Base-by-base conservation (phyloP, 2,113 vertebrate genomes). In the Pseudopodoces humilis region DNA sequence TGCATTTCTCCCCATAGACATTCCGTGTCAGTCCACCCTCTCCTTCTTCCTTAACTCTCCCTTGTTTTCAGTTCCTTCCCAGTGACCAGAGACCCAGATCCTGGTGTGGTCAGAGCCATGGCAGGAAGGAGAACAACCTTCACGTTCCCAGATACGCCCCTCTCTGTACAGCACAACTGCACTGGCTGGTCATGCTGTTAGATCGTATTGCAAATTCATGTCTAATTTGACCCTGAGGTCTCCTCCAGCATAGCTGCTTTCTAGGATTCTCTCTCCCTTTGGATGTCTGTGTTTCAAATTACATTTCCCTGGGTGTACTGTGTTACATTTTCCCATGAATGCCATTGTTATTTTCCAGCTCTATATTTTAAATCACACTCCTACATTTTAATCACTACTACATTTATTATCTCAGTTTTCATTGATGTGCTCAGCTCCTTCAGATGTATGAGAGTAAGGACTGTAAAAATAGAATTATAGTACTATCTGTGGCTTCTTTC, bases 261-360 rank as follows among this genome's bases (percentile, higher is more conserved):
- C 90, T 94, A 97, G 96, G 94, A 96, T 96, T 97, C 92, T 96
- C 93, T 64, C 60, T 96, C 79, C 63, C 80, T 90, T 95, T 94
- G 90, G 84, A 90, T 78, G 65, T 93, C 71, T 90, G 83, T 96
- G 96, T 96, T 96, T 96, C 95, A 88, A 95, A 95, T 97, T 95
- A 96, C 68, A 0, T 86, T 96, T 96, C 92, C 83, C 72, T 81
- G 85, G 44, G 56, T 95, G 69, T 93, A 94, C 90, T 84, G 69
- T 50, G 56, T 96, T 97, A 96, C 88, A 96, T 95, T 97, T 97
- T 96, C 96, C 93, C 96, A 96, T 92, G 96, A 95, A 95, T 75
- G 69, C 69, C 56, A 78, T 67, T 86, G 87, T 70, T 92, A 75
- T 84, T 95, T 93, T 96, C 75, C 60, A 93, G 80, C 53, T 86